Evolutionary conservation across 1,140 invertebrate genomes (phyloP).

Genomic region (Spodoptera litura): DNA sequence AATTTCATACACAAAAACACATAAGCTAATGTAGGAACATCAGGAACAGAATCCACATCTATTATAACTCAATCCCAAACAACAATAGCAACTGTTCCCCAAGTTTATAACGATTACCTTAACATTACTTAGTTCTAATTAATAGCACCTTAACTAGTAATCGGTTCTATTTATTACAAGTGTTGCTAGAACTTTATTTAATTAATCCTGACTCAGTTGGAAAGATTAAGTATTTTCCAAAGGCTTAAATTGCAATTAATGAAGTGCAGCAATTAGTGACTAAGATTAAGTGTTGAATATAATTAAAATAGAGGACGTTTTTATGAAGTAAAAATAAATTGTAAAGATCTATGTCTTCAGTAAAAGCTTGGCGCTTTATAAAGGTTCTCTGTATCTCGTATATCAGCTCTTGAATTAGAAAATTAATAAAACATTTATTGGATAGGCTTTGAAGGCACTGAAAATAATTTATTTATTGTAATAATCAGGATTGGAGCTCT

Average conservation of each 20-base stretch:
- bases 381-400: too few species aligned
- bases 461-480: too few species aligned
- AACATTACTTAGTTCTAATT: not conserved
- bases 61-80: not conserved
- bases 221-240: slow-evolving; percentile 1
- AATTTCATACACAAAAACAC: too few species aligned
- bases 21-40: too few species aligned
- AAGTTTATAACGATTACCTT: not conserved
- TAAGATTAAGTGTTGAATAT: not conserved
- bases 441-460: too few species aligned
- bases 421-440: too few species aligned
- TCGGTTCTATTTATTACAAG: slow-evolving; percentile 1
- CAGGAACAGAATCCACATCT: not conserved
- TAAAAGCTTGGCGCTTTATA: too few species aligned
- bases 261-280: not conserved
- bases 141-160: not conserved
- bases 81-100: not conserved
- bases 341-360: too few species aligned
- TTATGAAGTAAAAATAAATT: too few species aligned
- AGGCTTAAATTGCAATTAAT: not conserved
- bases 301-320: not conserved
- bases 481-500: too few species aligned
- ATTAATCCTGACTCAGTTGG: slow-evolving; percentile 6
- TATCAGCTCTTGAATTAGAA: too few species aligned
- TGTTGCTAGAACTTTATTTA: not conserved